These are phyloP conservation scores for Halcyon smyrnensis DNA, from an alignment of 2,797 vertebrate species.

Conservation along the genomic window DNA sequence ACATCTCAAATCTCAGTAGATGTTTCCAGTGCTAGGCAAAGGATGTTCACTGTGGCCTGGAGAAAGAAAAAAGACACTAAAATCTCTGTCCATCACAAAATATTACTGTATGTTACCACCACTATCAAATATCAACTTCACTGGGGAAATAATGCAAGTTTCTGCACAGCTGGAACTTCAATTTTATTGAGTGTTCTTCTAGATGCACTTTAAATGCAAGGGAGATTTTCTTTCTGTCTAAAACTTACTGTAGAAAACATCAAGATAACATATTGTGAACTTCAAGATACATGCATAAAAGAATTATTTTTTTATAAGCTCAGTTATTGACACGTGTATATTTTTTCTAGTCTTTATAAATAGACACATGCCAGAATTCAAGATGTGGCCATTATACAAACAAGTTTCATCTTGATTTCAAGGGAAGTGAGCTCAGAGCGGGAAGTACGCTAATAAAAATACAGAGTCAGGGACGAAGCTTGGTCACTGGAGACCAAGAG, in stretches of 20 bases:
- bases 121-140: background rate
- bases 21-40: background rate
- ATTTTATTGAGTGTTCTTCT: background rate
- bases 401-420: background rate
- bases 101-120: background rate
- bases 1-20: background rate
- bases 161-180: background rate
- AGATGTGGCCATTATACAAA: background rate
- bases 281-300: background rate
- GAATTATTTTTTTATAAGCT: background rate
- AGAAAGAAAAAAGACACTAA: background rate
- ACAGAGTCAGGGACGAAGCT: background rate
- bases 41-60: background rate
- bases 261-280: background rate
- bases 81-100: background rate
- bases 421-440: background rate
- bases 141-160: background rate
- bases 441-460: background rate
- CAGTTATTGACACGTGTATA: background rate
- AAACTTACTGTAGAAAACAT: background rate
- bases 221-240: background rate
- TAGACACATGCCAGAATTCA: background rate
- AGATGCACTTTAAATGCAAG: background rate
- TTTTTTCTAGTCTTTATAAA: background rate
- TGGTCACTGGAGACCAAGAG: background rate